A percentile compares a stretch with the other conserved stretches of the same genome.
Conservation (phyloP, 2,888 invertebrate species). For the Caenorhabditis auriculariae region DNA sequence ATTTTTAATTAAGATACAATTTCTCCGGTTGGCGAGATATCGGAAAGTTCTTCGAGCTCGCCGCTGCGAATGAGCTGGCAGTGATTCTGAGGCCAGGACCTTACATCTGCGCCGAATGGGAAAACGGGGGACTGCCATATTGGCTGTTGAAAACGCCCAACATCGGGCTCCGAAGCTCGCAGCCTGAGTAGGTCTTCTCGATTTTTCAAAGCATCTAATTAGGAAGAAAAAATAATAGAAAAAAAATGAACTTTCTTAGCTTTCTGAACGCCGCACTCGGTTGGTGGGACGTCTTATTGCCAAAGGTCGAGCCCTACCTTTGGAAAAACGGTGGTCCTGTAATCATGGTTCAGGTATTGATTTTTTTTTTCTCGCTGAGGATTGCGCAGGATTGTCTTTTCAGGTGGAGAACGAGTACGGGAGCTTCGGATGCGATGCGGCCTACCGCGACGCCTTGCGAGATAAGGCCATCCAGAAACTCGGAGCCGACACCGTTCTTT, state of each 20-base stretch:
- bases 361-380: no score
- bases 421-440: constrained; percentile 74
- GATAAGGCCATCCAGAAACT: constrained; percentile 71
- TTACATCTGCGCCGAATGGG: constrained; percentile 51
- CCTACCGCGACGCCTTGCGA: constrained; percentile 74
- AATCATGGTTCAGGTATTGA: constrained; percentile 67
- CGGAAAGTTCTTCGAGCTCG: constrained; percentile 42
- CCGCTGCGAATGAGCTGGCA: constrained; percentile 33
- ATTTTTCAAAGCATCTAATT: no score
- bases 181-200: no score
- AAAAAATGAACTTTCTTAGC: no score
- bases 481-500: constrained; percentile 75
- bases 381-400: no score
- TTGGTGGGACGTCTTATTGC: constrained; percentile 21
- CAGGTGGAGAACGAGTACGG: constrained; percentile 71
- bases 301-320: constrained; percentile 58
- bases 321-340: constrained; percentile 67
- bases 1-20: background rate
- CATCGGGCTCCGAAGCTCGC: no score
- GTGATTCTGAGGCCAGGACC: constrained; percentile 49
- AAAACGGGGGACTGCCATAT: constrained; percentile 48
- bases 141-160: constrained; percentile 48
- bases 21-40: constrained; percentile 13
- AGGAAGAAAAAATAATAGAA: no score
- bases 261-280: no score